Evolutionary conservation across 1,140 invertebrate genomes (phyloP).

Genomic region (Hypothenemus hampei): DNA sequence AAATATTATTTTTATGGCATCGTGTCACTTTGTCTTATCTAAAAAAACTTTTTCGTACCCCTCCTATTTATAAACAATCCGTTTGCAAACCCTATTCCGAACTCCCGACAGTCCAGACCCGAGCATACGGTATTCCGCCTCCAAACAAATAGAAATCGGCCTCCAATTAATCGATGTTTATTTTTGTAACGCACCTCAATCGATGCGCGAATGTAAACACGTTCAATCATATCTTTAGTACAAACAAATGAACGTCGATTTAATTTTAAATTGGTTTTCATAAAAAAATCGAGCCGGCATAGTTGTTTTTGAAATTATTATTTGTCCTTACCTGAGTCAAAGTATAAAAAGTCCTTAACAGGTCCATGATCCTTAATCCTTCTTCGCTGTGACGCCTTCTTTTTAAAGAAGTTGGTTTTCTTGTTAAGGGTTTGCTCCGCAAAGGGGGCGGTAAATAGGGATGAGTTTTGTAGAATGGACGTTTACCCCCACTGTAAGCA

Average conservation of each 20-base stretch:
- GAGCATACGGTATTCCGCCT: no score
- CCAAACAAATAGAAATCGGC: not conserved
- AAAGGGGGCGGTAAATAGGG: conserved; percentile 5
- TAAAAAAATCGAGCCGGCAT: not conserved
- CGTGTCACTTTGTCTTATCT: no score
- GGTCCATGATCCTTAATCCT: conserved; percentile 9
- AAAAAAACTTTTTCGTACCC: no score
- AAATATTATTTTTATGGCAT: no score
- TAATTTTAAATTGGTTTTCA: no score
- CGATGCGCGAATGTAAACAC: not conserved
- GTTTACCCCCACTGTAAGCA: not conserved
- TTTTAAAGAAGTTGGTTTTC: not conserved
- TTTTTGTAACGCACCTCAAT: not conserved
- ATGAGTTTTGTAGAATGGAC: conserved; percentile 9
- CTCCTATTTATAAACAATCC: no score
- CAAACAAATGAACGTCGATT: no score
- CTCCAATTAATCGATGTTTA: conserved; percentile 1
- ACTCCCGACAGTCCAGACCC: no score
- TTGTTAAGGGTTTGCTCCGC: conserved; percentile 3
- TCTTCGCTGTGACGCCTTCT: conserved; percentile 7
- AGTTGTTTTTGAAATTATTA: not conserved
- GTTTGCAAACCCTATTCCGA: no score
- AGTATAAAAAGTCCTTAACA: conserved; percentile 17
- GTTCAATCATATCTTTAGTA: not conserved
- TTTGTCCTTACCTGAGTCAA: conserved; percentile 9